phyloP scores from a whole-genome alignment of 2,113 vertebrate genomes.

The Eptesicus fuscus region DNA sequence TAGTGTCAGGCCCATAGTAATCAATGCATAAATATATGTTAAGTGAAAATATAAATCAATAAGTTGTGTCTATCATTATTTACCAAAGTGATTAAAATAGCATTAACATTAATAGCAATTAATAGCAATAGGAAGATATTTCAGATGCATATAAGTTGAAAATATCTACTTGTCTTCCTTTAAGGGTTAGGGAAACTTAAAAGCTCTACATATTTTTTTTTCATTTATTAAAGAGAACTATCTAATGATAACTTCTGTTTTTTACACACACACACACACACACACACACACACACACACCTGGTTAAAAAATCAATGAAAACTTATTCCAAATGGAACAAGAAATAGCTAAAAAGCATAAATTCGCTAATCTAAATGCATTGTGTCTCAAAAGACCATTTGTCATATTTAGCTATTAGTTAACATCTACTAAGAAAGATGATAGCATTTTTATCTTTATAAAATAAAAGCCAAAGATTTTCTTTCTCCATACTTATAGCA shows the following conservation, averaged over 20 bases:
- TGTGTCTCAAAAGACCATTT: not conserved
- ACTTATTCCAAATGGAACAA: not conserved
- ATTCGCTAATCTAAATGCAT: not conserved
- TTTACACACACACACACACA: not conserved
- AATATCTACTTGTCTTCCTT: not conserved
- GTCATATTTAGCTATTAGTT: not conserved
- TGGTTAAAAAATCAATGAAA: not conserved
- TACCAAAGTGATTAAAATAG: not conserved
- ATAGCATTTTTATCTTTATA: not conserved
- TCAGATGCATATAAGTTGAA: not conserved
- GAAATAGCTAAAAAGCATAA: not conserved
- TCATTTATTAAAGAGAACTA: not conserved
- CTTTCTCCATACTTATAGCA: not conserved
- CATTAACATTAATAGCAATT: not conserved
- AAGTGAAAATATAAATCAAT: not conserved
- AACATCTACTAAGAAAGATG: not conserved
- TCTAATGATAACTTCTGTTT: not conserved
- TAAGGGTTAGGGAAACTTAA: not conserved
- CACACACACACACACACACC: not conserved
- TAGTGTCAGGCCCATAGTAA: not conserved
- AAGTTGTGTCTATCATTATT: not conserved
- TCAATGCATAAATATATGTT: not conserved
- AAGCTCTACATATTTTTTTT: not conserved
- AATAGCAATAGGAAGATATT: not conserved
- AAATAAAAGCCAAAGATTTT: not conserved